Percentiles rank a stretch among this genome's conserved stretches.
Conservation (phyloP, 1,140 invertebrate genomes). For the Hyles vespertilio region DNA sequence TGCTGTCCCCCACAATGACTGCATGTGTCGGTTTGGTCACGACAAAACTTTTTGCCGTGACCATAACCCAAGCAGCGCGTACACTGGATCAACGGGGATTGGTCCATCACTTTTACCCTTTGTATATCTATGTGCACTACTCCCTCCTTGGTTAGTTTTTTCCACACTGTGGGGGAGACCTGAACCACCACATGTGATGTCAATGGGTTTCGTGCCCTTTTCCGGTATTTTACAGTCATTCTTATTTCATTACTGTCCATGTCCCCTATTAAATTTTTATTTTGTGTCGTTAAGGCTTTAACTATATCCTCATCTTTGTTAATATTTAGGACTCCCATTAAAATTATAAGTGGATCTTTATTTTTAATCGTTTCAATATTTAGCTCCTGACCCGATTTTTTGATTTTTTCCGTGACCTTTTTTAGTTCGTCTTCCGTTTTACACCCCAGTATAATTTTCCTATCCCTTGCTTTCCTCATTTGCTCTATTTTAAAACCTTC, state of each 20-base stretch:
- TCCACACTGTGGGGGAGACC: conserved; percentile 11
- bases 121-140: conserved; percentile 5
- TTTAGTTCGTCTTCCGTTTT: conserved; percentile 8
- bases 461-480: conserved; percentile 18
- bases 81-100: conserved; percentile 24
- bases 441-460: conserved; percentile 21
- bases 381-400: not conserved
- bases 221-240: conserved; percentile 9
- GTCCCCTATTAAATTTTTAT: conserved; percentile 9
- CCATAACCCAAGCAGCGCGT: conserved; percentile 15
- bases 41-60: conserved; percentile 10
- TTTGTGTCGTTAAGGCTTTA: conserved; percentile 16
- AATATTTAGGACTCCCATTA: conserved; percentile 7
- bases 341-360: conserved; percentile 17
- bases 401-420: conserved; percentile 3
- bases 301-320: conserved; percentile 23
- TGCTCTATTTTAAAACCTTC: conserved; percentile 9
- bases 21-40: conserved; percentile 6
- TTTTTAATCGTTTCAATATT: conserved; percentile 14
- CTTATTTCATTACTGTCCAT: conserved; percentile 6
- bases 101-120: conserved; percentile 12
- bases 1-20: conserved; percentile 13
- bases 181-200: conserved; percentile 4
- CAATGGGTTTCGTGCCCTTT: conserved; percentile 13
- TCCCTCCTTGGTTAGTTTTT: not conserved